phyloP scores from a whole-genome alignment of 2,888 invertebrate species.

The Cabera pusaria region DNA sequence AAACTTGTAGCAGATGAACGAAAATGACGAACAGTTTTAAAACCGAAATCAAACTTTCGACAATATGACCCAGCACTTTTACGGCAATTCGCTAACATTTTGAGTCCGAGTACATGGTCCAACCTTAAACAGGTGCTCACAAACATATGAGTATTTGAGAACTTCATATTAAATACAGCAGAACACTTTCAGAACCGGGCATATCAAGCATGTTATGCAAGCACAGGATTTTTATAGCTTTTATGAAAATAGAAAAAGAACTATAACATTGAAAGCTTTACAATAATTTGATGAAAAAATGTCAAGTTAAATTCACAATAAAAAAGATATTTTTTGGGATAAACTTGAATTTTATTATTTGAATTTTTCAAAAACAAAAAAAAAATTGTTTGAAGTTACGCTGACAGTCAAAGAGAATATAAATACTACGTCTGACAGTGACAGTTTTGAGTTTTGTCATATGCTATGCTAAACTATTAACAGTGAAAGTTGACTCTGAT shows the following conservation, averaged over 20 bases:
- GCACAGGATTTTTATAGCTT: constrained; percentile 33
- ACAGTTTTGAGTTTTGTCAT: no score
- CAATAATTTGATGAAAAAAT: no score
- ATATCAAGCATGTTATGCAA: constrained; percentile 62
- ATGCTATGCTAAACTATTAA: no score
- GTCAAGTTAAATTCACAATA: no score
- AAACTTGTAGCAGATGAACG: constrained; percentile 38
- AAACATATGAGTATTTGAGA: constrained; percentile 53
- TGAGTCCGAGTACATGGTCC: constrained; percentile 47
- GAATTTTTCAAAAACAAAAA: no score
- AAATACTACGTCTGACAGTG: no score
- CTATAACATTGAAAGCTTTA: no score
- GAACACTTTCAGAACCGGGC: constrained; percentile 26
- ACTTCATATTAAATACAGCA: constrained; percentile 65
- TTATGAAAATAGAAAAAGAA: neutral
- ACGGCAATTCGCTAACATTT: constrained; percentile 44
- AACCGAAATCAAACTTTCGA: constrained; percentile 36
- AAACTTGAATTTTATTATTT: no score
- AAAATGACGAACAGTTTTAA: constrained; percentile 39
- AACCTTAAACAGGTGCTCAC: constrained; percentile 55
- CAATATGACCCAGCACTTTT: constrained; percentile 36
- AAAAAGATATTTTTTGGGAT: no score
- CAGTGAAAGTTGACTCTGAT: no score
- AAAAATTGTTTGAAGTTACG: no score
- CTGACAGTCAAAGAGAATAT: no score